phyloP scores from a whole-genome alignment of 2,888 invertebrate genomes.

The Dorcus hopei region DNA sequence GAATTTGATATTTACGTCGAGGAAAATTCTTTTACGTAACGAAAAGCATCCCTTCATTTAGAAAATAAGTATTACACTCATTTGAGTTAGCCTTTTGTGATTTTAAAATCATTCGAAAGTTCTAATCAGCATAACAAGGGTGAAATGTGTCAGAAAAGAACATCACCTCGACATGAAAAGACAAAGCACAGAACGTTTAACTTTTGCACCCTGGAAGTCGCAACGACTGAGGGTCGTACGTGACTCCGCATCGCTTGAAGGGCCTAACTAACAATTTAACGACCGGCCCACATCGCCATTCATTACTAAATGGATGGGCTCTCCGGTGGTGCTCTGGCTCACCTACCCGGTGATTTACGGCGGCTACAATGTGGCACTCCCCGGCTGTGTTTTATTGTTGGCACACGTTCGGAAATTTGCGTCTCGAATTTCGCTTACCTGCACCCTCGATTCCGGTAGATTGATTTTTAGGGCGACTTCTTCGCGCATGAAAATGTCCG shows the following conservation, averaged over 20 bases:
- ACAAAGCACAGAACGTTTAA: not conserved
- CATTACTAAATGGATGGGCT: conserved; percentile 38
- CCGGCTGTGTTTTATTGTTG: conserved; percentile 20
- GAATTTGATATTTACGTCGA: not conserved
- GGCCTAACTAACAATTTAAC: conserved; percentile 18
- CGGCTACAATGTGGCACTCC: conserved; percentile 10
- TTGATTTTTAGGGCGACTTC: conserved; percentile 98
- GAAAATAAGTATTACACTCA: too few species aligned
- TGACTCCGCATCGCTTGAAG: conserved; percentile 23
- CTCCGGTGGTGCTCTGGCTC: conserved; percentile 32
- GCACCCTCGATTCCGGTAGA: conserved; percentile 95
- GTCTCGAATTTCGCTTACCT: conserved; percentile 60
- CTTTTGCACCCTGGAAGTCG: not conserved
- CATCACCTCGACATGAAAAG: not conserved
- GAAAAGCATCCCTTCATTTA: too few species aligned
- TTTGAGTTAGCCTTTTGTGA: too few species aligned
- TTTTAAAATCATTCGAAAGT: too few species aligned
- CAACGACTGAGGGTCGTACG: conserved; percentile 23
- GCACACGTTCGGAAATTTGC: conserved; percentile 15
- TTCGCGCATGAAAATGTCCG: conserved; percentile 98
- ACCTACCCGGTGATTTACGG: conserved; percentile 42
- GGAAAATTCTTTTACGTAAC: not conserved
- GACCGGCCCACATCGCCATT: conserved; percentile 22
- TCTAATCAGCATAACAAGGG: too few species aligned
- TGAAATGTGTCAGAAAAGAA: too few species aligned